phyloP scores from a whole-genome alignment of 1,140 invertebrate species.

The Drosophila pseudoobscura region DNA sequence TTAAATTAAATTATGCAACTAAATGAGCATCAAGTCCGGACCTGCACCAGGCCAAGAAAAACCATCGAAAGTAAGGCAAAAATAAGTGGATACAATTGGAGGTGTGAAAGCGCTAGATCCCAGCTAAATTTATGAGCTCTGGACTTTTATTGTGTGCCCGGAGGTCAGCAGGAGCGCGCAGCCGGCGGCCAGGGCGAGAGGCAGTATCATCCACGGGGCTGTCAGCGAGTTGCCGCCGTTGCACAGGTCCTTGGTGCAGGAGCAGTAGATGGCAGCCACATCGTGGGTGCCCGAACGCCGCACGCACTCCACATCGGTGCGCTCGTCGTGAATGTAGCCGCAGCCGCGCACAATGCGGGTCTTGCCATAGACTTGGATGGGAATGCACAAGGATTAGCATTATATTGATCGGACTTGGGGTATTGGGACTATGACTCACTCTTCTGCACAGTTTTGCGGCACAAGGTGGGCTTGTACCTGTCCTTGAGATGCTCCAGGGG shows the following conservation, averaged over 20 bases:
- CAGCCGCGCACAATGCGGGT: conserved; percentile 89
- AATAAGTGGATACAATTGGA: conserved; percentile 26
- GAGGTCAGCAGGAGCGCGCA: conserved; percentile 55
- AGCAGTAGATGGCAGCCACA: conserved; percentile 89
- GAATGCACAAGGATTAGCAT: background rate
- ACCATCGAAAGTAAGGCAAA: conserved; percentile 29
- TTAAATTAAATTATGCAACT: conserved; percentile 53
- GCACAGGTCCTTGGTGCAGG: conserved; percentile 89
- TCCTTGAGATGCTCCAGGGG: conserved; percentile 88
- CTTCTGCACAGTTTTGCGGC: conserved; percentile 91
- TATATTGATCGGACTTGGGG: background rate
- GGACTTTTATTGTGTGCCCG: conserved; percentile 62
- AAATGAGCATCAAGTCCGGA: conserved; percentile 40
- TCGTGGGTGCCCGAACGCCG: conserved; percentile 89
- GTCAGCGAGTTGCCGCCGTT: conserved; percentile 84
- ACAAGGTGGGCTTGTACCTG: conserved; percentile 87
- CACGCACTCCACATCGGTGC: conserved; percentile 86
- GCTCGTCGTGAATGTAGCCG: conserved; percentile 88
- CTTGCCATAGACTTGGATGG: conserved; percentile 87
- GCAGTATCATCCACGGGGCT: conserved; percentile 38
- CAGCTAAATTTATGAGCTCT: conserved; percentile 64
- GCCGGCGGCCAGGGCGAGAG: conserved; percentile 37
- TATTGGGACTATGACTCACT: conserved; percentile 73
- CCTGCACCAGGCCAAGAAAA: conserved; percentile 18
- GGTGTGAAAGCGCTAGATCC: conserved; percentile 26